Percentiles rank a stretch among this genome's conserved stretches.
phyloP scores from a whole-genome alignment of 2,797 vertebrate species.

The Gymnodraco acuticeps region DNA sequence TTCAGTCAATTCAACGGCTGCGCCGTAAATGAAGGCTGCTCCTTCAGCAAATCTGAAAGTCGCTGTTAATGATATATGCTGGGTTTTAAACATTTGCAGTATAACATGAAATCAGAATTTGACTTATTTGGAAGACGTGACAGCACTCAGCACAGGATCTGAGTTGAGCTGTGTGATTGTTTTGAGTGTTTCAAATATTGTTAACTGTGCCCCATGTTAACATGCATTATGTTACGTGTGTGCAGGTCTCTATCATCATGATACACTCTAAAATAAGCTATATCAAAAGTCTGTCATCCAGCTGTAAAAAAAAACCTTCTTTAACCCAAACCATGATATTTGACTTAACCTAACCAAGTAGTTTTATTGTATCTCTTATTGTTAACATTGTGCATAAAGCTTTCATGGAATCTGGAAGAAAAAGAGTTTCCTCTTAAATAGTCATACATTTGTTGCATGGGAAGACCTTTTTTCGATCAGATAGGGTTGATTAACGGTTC shows the following conservation, averaged over 20 bases:
- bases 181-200: slow-evolving; percentile 23
- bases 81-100: not conserved
- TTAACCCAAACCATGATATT: too few species aligned
- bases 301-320: too few species aligned
- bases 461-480: too few species aligned
- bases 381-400: too few species aligned
- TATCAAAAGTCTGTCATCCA: too few species aligned
- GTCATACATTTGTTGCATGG: too few species aligned
- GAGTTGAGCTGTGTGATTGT: slow-evolving; percentile 31
- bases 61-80: not conserved
- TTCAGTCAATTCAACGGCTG: too few species aligned
- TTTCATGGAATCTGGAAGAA: too few species aligned
- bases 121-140: slow-evolving; percentile 7
- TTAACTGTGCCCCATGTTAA: slow-evolving; percentile 14
- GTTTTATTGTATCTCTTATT: not conserved
- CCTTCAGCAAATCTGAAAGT: slow-evolving; percentile 29
- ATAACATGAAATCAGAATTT: not conserved
- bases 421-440: too few species aligned
- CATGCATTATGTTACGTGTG: slow-evolving; percentile 11
- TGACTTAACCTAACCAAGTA: too few species aligned
- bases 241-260: not conserved
- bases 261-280: not conserved
- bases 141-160: slow-evolving; percentile 28
- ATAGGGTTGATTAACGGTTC: not conserved
- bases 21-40: slow-evolving; percentile 49